phyloP scores from a whole-genome alignment of 2,797 vertebrate species.

The Gorsachius magnificus region DNA sequence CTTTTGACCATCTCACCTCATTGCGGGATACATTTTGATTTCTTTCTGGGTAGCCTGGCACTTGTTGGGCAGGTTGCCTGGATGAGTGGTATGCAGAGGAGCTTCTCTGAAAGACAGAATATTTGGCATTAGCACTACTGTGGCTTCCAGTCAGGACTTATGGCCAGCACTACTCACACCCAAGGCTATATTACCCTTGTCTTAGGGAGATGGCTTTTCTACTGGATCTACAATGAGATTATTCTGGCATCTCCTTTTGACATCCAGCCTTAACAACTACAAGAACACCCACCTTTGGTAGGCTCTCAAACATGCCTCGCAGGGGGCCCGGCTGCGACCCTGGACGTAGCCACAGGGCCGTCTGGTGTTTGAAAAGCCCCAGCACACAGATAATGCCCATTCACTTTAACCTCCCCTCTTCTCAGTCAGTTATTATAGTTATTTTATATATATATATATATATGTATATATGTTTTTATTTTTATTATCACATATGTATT shows the following conservation, averaged over 20 bases:
- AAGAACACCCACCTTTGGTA: not conserved
- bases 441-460: too few relatives aligned
- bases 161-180: not conserved
- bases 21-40: not conserved
- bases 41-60: not conserved
- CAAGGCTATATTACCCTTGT: too few relatives aligned
- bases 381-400: not conserved
- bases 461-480: not conserved
- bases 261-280: not conserved
- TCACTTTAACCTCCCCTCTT: not conserved
- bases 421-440: not conserved
- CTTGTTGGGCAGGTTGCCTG: not conserved
- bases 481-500: not conserved
- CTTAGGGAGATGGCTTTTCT: not conserved
- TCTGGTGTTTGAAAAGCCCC: not conserved
- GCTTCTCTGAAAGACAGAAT: slow-evolving; percentile 7
- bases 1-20: slow-evolving; percentile 15
- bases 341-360: accelerated
- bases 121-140: not conserved
- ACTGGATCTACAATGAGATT: not conserved
- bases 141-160: not conserved
- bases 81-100: not conserved
- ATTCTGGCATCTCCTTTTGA: not conserved
- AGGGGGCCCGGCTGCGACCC: not conserved
- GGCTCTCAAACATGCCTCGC: not conserved